Percentiles rank a stretch among this genome's conserved stretches.
Conservation (phyloP, 2,888 invertebrate species). For the Himalopsyche tibetana region DNA sequence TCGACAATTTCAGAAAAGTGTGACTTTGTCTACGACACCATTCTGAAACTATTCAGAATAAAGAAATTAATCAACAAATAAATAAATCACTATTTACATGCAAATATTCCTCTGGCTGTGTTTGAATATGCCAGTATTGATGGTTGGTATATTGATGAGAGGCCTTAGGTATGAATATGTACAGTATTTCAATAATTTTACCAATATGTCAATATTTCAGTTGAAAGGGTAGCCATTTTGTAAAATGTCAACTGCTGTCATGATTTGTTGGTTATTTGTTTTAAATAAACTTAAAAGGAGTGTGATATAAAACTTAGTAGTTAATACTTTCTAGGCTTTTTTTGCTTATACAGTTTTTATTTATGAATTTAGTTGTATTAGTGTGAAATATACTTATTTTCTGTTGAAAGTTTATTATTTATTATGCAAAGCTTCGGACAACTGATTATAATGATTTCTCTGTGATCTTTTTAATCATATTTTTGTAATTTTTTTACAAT, state of each 20-base stretch:
- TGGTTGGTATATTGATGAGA: too few relatives aligned
- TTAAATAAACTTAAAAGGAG: constrained; percentile 10
- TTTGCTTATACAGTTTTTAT: not conserved
- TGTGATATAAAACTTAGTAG: constrained; percentile 2
- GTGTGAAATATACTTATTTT: not conserved
- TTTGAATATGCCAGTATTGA: too few relatives aligned
- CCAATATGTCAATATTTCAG: too few relatives aligned
- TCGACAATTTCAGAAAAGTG: too few relatives aligned
- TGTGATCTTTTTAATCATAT: constrained; percentile 13
- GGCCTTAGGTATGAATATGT: too few relatives aligned
- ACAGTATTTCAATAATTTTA: too few relatives aligned
- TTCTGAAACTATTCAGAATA: too few relatives aligned
- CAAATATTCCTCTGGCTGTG: too few relatives aligned
- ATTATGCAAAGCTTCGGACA: not conserved
- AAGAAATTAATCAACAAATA: too few relatives aligned
- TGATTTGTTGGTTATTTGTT: not conserved
- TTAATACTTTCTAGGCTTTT: not conserved
- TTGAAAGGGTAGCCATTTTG: too few relatives aligned
- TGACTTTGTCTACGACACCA: too few relatives aligned
- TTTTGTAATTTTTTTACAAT: not conserved
- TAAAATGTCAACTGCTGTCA: not conserved
- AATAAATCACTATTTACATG: too few relatives aligned
- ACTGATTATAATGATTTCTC: not conserved
- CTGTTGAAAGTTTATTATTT: not conserved
- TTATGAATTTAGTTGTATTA: not conserved